Evolutionary conservation across 2,113 vertebrate genomes (phyloP), one percentile per base, ranked within the genome.

Genomic region (Alouatta palliata): DNA sequence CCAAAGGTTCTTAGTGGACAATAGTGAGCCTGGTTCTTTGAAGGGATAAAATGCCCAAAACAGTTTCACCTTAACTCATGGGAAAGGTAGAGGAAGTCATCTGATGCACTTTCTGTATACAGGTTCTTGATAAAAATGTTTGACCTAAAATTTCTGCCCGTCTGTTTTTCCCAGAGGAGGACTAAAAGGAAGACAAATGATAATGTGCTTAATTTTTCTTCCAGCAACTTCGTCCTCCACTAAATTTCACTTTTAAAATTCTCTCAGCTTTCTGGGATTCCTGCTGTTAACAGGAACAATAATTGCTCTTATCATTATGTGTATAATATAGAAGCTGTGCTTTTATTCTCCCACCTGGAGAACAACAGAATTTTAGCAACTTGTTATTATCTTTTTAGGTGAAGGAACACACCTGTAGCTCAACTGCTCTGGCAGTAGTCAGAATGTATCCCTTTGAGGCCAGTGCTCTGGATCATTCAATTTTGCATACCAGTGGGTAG

Each of bases 31-130:
- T 91, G 37, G 37, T 95, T 94, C 85, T 96, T 92, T 94, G 52
- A 97, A 92, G 86, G 68, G 20, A 96, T 95, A 94, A 96, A 94
- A 91, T 76, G 45, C 66, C 93, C 75, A 93, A 90, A 96, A 93
- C 25, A 66, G n/a, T 76, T 88, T 97, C 30, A 79, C 66, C 81
- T 47, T 89, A 58, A 82, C 92, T 96, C 13, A 85, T 92, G 43
- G 23, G 66, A 92, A 94, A 81, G 9, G 52, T 47, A 87, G 16
- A 30, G 32, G 5, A 90, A 95, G 54, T 83, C 43, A 37, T 88
- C 75, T 66, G 32, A 94, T 90, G 80, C 7, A 71, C 80, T 89
- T 96, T 95, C 64, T 90, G n/a, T 64, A 8, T 77, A 90, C 93
- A 58, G 84, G 11, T 14, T 56, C 17, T 32, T 94, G 87, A 94